Base-by-base conservation (phyloP, 2,797 vertebrate species). In the Spinibarbus caldwelli region DNA sequence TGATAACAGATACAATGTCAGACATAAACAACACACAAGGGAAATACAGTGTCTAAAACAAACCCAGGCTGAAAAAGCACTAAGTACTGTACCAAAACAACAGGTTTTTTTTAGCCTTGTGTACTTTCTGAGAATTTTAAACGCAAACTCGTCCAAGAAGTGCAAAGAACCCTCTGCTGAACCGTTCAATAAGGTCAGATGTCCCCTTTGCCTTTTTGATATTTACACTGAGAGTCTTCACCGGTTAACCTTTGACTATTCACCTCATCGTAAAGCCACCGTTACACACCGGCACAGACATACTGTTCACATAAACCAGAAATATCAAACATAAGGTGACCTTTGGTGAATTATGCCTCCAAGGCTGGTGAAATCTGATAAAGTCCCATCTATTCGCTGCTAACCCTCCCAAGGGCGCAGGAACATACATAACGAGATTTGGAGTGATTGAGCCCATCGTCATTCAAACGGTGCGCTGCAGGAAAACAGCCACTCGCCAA, bases 371-470 rank as follows among this genome's bases (percentile, higher is more conserved):
- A 92, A 94, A 95, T 95, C 94, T 93, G 94, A 96, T 95, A 93
- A 94, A 91, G 91, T 91, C 88, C 83, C 88, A 89, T 91, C 90
- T 88, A 91, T 92, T 91, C 85, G 88, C 88, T 88, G 86, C 89
- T 91, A 91, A 87, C 88, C 89, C 91, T 89, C 91, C 89, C 95
- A 96, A 95, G 95, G 95, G 94, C 93, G 90, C 90, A 87, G 88
- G 87, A 93, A 94, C 93, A 94, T 92, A 90, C 90, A 92, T 95
- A 95, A 95, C 91, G 93, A 94, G 94, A 95, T 96, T 95, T 95
- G 90, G 86, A 93, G 86, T 84, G 91, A 94, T 93, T 91, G 89
- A 88, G 90, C 88, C 91, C 88, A 92, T 92, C 94, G 93, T 95
- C 92, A 95, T 93, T 96, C 93, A 95, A 86, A 90, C 49, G 29